Conservation (phyloP, 2,888 invertebrate genomes). For the Mythimna pallens region DNA sequence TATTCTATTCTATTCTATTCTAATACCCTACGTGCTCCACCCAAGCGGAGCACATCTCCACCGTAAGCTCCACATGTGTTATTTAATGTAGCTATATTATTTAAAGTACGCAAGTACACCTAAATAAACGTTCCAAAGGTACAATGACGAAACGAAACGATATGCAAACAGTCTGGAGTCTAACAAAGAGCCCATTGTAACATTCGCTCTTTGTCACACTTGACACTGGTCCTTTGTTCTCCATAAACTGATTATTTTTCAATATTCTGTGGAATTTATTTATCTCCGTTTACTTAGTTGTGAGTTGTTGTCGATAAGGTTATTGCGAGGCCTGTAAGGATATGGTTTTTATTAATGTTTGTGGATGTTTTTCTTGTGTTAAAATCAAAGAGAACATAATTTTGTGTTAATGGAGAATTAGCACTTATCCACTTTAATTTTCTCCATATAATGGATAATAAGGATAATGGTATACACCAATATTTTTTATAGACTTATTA, state of each 20-base stretch:
- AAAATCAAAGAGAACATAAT: too few relatives aligned
- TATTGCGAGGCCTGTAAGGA: not conserved
- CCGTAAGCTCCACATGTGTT: too few relatives aligned
- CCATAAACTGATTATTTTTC: conserved; percentile 49
- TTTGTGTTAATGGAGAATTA: too few relatives aligned
- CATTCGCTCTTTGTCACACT: conserved; percentile 35
- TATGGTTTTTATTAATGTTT: conserved; percentile 6
- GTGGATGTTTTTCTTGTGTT: not conserved
- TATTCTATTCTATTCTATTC: too few relatives aligned
- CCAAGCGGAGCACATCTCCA: too few relatives aligned
- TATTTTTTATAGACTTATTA: too few relatives aligned
- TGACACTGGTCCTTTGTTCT: conserved; percentile 53
- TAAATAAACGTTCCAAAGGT: not conserved
- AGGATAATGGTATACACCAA: too few relatives aligned
- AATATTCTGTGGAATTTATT: conserved; percentile 41
- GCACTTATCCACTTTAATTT: too few relatives aligned
- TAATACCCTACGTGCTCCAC: too few relatives aligned
- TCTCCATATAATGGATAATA: too few relatives aligned
- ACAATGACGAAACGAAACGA: conserved; percentile 23
- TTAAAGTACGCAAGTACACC: not conserved
- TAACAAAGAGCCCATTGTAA: conserved; percentile 46
- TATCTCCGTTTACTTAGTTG: conserved; percentile 47
- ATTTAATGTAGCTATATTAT: not conserved
- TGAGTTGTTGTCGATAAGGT: conserved; percentile 10
- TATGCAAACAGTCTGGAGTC: conserved; percentile 52